Evolutionary conservation across 2,797 vertebrate genomes (phyloP), one percentile per base, ranked within the genome.

Genomic region (Pristis pectinata): DNA sequence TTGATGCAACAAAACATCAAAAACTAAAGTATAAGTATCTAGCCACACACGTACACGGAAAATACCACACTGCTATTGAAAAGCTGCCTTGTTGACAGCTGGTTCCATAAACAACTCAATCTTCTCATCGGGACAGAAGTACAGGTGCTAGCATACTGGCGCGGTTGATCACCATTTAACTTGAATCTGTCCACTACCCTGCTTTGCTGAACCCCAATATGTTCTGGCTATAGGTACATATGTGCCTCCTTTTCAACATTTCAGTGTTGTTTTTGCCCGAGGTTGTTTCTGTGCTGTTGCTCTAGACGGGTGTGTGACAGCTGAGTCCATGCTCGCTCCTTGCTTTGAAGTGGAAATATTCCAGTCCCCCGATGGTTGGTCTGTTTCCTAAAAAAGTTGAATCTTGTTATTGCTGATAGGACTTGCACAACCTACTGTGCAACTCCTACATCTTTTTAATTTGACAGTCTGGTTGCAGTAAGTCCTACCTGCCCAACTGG

Each of bases 331-430:
- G 37, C 13, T 72, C 22, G n/a, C 49, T 74, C 92, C 41, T 74
- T 34, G 17, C 67, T 76, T 94, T 94, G 92, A 94, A 93, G 44
- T 94, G 44, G 41, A 74, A 70, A 94, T 94, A 72, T 94, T 93
- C 22, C 44, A 93, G 2, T 76, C 44, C 92, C 92, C 24, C 53
- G 92, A 93, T 67, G 49, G 49, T 37, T 93, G 10, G 3, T 64
- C 61, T 49, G 41, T 34, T 53, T 94, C 44, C 70, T 34, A 56
- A 19, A 53, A 94, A 94, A 72, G 91, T 70, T 93, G 27, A 93
- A 70, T 93, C 91, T 27, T 94, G 44, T 74, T 53, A 34, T 17
- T 74, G 67, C 70, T 53, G 92, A 53, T 76, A 34, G 30, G 67
- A 44, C 24, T 76, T 53, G 44, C 5, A 56, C 56, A 49, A 53